Percentiles rank a stretch among this genome's conserved stretches.
These are phyloP conservation scores for Lepeophtheirus salmonis DNA, from an alignment of 1,140 invertebrate genomes.

Conservation along the genomic window DNA sequence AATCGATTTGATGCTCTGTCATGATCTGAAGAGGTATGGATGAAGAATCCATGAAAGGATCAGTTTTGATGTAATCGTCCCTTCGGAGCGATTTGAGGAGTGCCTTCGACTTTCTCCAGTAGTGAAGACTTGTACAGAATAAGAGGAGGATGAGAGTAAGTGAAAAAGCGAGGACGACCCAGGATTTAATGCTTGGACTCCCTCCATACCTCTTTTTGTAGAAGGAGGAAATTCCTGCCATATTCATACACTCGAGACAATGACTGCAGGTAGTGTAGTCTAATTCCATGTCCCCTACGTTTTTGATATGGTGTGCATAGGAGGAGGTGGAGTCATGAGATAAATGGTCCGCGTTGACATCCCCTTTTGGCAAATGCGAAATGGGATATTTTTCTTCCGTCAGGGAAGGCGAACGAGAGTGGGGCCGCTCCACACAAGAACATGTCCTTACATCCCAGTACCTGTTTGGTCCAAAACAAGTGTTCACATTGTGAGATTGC, in stretches of 20 bases:
- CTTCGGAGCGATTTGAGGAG: neutral
- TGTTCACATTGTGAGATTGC: neutral
- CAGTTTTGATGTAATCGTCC: neutral
- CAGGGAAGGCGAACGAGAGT: neutral
- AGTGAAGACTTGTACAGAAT: neutral
- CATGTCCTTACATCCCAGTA: conserved; percentile 1
- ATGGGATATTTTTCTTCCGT: neutral
- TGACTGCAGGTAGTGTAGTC: neutral
- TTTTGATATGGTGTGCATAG: neutral
- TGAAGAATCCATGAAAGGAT: neutral
- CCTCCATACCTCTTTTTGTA: conserved; percentile 6
- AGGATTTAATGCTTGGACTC: neutral
- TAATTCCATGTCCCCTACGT: neutral
- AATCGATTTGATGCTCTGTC: neutral
- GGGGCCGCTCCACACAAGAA: neutral
- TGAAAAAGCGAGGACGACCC: conserved; percentile 5
- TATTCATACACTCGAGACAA: neutral
- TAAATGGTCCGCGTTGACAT: neutral
- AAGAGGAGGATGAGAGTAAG: neutral
- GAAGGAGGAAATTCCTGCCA: neutral
- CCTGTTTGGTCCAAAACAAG: neutral
- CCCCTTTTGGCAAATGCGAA: neutral
- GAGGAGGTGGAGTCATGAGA: neutral
- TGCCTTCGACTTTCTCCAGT: conserved; percentile 2
- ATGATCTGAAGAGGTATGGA: neutral